Base-by-base conservation (phyloP, 2,888 invertebrate genomes). In the Drosophila rubida region DNA sequence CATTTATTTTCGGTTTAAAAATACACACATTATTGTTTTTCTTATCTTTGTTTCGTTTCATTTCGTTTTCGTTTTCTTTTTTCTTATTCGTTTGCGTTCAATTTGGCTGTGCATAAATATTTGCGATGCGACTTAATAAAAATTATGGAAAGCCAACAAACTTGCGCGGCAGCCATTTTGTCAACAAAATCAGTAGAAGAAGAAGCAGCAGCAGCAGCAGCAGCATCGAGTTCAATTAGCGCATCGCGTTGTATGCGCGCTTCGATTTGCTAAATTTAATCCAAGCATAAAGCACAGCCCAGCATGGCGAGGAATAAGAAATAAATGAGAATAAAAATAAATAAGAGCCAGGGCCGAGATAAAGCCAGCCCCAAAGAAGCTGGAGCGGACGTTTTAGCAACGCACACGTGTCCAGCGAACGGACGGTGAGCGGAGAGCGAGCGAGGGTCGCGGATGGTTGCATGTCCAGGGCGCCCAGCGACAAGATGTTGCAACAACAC, bases 231-330 rank as follows among this genome's bases (percentile, higher is more conserved):
- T 87, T 87, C 83, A 87, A 83, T 83, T 83, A 83, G 87, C 82
- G 85, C 84, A 65, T 81, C 46, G 65, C 27, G 55, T 41, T 61
- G 59, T 64, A 51, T 55, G 65, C 63, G 55, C 73, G 80, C 74
- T 87, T 85, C 82, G 84, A 87, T 85, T 84, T 87, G 87, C 82
- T 85, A 84, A 82, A 82, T 78, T 84, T 82, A 87, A 84, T 82
- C 86, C 87, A 80, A 78, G 86, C 87, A 85, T 70, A 87, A 80
- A 78, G 87, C 87, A 84, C 84, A 67, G 57, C 27, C 22, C 30
- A 35, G 14, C 49, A 30, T 22, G 30, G 39, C 35, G 44, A 42
- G 16, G 51, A 45, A 45, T 55, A 55, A 55, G 30, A 54, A 48
- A 30, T n/a, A n/a, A n/a, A n/a, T n/a, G 60, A 60, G 46, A 50